Evolutionary conservation across 2,888 invertebrate genomes (phyloP).

Genomic region (Melieria omissa): DNA sequence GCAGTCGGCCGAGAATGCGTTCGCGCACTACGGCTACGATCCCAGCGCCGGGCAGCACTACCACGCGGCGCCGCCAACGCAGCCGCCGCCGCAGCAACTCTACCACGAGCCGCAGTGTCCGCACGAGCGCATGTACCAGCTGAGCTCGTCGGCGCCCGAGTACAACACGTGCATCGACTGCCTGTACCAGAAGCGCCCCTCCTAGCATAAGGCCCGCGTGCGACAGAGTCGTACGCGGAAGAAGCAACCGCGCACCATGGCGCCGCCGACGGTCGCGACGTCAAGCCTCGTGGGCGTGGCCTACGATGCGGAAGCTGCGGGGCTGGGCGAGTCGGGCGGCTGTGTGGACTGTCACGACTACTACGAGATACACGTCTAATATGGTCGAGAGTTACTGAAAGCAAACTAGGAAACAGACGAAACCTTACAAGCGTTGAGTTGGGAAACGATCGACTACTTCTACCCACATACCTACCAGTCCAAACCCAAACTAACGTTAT

Average conservation of each 20-base stretch:
- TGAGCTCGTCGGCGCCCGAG: slow-evolving; percentile 70
- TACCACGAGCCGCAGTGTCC: slow-evolving; percentile 48
- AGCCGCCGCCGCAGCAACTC: slow-evolving; percentile 56
- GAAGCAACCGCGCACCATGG: slow-evolving; percentile 65
- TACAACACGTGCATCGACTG: slow-evolving; percentile 81
- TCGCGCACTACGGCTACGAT: slow-evolving; percentile 67
- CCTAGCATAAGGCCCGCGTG: slow-evolving; percentile 75
- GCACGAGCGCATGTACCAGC: slow-evolving; percentile 56
- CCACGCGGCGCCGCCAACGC: slow-evolving; percentile 50
- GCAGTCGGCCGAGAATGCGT: slow-evolving; percentile 66
- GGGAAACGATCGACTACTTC: background rate
- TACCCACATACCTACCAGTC: background rate
- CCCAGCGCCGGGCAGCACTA: slow-evolving; percentile 54
- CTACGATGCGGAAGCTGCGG: slow-evolving; percentile 21
- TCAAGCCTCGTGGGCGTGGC: slow-evolving; percentile 40
- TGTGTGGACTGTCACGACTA: slow-evolving; percentile 67
- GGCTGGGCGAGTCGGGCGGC: slow-evolving; percentile 53
- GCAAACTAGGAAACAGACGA: background rate
- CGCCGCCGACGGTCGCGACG: slow-evolving; percentile 47
- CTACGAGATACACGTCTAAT: slow-evolving; percentile 73
- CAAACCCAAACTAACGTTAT: background rate
- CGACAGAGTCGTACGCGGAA: slow-evolving; percentile 74
- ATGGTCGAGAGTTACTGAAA: background rate
- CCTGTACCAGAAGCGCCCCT: slow-evolving; percentile 73
- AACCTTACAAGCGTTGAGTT: background rate